These are phyloP conservation scores for Mamestra brassicae DNA, from an alignment of 2,888 invertebrate species.

Conservation along the genomic window DNA sequence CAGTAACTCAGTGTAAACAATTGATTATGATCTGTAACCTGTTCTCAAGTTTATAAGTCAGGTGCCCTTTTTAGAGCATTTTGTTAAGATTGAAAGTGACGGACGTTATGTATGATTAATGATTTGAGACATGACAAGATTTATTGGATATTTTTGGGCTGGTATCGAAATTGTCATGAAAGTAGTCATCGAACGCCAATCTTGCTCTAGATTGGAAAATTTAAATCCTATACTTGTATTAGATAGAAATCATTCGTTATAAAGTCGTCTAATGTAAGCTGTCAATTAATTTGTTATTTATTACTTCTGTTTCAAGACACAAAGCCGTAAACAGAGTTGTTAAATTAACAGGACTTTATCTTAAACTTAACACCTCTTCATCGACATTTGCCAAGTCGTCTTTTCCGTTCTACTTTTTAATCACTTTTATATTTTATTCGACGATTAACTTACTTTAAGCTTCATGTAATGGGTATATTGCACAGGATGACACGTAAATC, in stretches of 20 bases:
- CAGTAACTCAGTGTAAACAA: constrained; percentile 68
- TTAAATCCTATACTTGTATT: neutral
- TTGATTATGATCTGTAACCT: constrained; percentile 70
- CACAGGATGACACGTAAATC: constrained; percentile 5
- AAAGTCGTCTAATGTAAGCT: neutral
- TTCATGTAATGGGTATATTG: neutral
- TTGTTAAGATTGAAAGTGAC: constrained; percentile 54
- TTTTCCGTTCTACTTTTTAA: constrained; percentile 23
- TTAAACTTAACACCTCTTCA: constrained; percentile 19
- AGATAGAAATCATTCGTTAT: neutral
- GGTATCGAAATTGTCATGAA: constrained; percentile 3
- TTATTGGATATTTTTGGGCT: constrained; percentile 6
- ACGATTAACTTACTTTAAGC: neutral
- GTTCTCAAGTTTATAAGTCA: constrained; percentile 61
- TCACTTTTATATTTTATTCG: neutral
- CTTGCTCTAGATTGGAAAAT: neutral
- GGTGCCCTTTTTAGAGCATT: constrained; percentile 64
- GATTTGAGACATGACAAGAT: neutral
- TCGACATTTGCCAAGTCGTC: neutral
- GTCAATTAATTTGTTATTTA: constrained; percentile 38
- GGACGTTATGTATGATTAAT: constrained; percentile 46
- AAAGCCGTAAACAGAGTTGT: constrained; percentile 6
- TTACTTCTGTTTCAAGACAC: constrained; percentile 28
- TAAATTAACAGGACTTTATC: constrained; percentile 10
- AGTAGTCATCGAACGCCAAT: neutral